Evolutionary conservation across 2,113 vertebrate species (phyloP).

Genomic region (Syngnathus typhle): DNA sequence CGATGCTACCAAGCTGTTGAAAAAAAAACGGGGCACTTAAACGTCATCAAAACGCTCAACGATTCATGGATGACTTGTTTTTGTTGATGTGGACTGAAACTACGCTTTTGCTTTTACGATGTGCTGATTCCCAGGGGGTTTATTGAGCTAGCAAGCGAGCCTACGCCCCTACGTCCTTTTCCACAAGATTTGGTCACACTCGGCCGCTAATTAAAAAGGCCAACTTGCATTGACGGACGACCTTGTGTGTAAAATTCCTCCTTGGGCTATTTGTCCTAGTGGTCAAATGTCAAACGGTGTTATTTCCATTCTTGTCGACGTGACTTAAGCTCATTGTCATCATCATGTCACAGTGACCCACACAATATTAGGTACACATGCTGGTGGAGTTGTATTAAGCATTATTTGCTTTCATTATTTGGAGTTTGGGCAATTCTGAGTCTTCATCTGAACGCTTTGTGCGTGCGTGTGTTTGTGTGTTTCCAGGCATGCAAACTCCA

Average conservation of each 20-base stretch:
- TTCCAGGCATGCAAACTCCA: too few relatives aligned
- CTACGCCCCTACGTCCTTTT: conserved; percentile 42
- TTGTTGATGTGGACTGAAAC: background rate
- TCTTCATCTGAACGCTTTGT: too few relatives aligned
- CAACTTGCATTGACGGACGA: too few relatives aligned
- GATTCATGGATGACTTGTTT: background rate
- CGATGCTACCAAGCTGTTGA: conserved; percentile 19
- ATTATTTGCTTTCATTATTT: background rate
- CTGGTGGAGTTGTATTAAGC: background rate
- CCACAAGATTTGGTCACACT: background rate
- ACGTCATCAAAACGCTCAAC: background rate
- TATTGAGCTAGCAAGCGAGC: conserved; percentile 41
- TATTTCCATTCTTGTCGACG: background rate
- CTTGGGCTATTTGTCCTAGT: background rate
- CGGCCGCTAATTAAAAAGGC: background rate
- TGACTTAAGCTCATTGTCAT: background rate
- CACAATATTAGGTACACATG: background rate
- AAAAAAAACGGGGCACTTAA: background rate
- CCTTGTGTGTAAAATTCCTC: background rate
- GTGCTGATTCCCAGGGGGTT: background rate
- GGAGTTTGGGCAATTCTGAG: background rate
- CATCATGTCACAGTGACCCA: background rate
- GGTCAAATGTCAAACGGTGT: background rate
- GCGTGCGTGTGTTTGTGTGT: too few relatives aligned
- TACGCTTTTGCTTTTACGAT: background rate